These are phyloP conservation scores for Corapipo altera DNA, from an alignment of 2,113 vertebrate species.

Conservation along the genomic window DNA sequence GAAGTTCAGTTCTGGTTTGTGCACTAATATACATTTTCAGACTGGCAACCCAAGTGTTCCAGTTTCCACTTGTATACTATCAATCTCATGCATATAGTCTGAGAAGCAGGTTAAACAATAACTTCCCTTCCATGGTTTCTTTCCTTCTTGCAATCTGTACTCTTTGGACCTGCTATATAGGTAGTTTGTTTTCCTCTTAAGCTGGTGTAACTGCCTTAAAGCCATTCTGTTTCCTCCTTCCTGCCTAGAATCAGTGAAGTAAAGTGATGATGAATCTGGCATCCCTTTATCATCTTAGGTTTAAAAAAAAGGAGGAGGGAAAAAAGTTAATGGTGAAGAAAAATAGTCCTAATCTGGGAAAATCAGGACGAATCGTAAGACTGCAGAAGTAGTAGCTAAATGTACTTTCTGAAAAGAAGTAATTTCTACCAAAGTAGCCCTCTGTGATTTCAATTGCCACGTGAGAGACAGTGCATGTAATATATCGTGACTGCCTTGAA, in stretches of 20 bases:
- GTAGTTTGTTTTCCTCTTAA: background rate
- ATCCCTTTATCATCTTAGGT: background rate
- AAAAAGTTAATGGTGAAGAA: background rate
- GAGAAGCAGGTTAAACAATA: constrained; percentile 50
- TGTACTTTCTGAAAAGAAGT: background rate
- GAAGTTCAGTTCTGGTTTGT: background rate
- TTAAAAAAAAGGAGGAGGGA: background rate
- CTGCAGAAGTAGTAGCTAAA: background rate
- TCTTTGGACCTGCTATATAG: background rate
- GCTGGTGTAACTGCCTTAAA: background rate
- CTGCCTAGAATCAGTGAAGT: background rate
- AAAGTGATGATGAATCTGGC: background rate
- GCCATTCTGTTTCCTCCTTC: background rate
- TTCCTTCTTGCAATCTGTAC: background rate
- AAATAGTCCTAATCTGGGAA: background rate
- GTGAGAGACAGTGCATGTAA: background rate
- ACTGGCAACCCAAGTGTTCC: background rate
- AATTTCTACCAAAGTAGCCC: background rate
- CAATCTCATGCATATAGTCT: background rate
- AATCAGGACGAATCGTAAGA: background rate
- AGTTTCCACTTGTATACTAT: accelerated
- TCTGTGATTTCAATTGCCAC: background rate
- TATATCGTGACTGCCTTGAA: background rate
- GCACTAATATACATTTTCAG: background rate
- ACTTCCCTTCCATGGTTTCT: background rate